Base-by-base conservation (phyloP, 2,113 vertebrate species). In the Bubalus kerabau region DNA sequence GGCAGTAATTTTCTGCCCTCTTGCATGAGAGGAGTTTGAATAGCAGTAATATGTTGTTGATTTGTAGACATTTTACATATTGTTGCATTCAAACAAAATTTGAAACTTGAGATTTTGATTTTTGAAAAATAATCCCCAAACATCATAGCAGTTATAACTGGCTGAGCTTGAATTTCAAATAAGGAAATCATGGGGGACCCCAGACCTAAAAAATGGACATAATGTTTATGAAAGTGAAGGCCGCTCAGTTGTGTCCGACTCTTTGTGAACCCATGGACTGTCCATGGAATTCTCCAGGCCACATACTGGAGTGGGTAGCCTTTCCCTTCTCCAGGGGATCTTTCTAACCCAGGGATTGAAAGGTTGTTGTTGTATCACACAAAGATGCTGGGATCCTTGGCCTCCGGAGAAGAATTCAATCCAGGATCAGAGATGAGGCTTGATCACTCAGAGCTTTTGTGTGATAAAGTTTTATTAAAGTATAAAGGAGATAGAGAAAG, bases 161-260 rank as follows among this genome's bases (percentile, higher is more conserved):
- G 21, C n/a, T 94, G 17, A 95, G 54, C 9, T 67, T 78, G 43
- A 96, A 83, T 96, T 90, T 14, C 52, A 64, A 97, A 87, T 84
- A 60, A 86, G 89, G 60, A 94, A 74, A 92, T 57, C 36, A 36
- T 32, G 9, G 26, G 17, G n/a, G 15, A 64, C 3, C 30, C 28
- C n/a, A 90, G 95, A 90, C 32, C 32, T 92, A 78, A 82, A 91
- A 94, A 32, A 32, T 36, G 19, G 32, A 82, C 16, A 40, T 88
- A 85, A 92, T 43, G 71, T 80, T 89, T 92, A 76, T 64, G 67
- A 40, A 71, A 71, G 67, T 71, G 67, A 71, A 71, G n/a, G 5
- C 11, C 19, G 10, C 67, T 71, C 19, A 71, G 67, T 12, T 40
- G 67, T 71, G 67, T 71, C n/a, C 0, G 0, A 36, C 19, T 71